Conservation (phyloP, 2,888 invertebrate species). For the Odontocolon sp. region DNA sequence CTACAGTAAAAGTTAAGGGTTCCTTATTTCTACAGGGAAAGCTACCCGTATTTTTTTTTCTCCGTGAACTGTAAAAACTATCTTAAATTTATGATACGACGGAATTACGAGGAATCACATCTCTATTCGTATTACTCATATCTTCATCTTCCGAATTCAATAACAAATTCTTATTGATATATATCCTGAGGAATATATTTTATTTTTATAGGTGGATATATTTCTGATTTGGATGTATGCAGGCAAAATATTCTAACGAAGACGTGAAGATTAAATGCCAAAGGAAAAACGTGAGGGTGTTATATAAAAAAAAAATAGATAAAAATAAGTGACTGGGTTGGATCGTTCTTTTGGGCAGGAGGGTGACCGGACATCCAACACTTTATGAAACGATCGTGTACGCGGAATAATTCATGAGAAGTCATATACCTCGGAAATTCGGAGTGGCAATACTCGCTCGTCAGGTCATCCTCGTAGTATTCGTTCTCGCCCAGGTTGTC, state of each 20-base stretch:
- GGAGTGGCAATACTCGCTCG: background rate
- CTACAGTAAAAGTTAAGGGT: too few relatives aligned
- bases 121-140: too few relatives aligned
- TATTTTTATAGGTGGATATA: background rate
- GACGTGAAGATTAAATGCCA: background rate
- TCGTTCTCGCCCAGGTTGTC: too few relatives aligned
- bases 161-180: background rate
- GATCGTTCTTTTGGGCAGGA: constrained; percentile 7
- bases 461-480: too few relatives aligned
- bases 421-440: background rate
- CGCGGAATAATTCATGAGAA: constrained; percentile 67
- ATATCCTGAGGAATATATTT: background rate
- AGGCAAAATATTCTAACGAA: background rate
- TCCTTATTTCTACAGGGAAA: too few relatives aligned
- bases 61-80: too few relatives aligned
- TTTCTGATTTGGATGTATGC: background rate
- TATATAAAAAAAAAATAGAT: background rate
- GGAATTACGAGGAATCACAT: too few relatives aligned
- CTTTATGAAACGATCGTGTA: constrained; percentile 61
- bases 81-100: background rate
- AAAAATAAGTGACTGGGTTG: background rate
- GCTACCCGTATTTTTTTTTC: too few relatives aligned
- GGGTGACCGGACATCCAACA: constrained; percentile 51
- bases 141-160: background rate
- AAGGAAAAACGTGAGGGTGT: background rate